Evolutionary conservation across 2,113 vertebrate genomes (phyloP), one percentile per base, ranked within the genome.

Genomic region (Vidua macroura): DNA sequence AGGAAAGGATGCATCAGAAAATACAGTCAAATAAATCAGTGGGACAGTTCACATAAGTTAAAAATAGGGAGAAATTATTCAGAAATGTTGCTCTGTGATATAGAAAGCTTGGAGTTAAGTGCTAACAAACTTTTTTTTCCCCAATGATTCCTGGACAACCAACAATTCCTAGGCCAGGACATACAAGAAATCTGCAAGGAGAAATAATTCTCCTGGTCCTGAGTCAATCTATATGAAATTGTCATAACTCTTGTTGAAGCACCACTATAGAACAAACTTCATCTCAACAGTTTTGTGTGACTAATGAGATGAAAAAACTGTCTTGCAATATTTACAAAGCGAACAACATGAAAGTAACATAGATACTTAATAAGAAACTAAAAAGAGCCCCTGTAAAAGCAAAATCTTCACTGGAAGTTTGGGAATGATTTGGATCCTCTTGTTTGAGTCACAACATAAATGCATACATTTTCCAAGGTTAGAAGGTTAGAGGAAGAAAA

Each of bases 161-260:
- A 28, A 7, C 33, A 46, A 52, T 81, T 85, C n/a, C 24, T 56
- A 20, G 25, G 16, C 10, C 11, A 81, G 70, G 11, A 6, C 11
- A 16, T 59, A 31, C 8, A 75, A 76, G 15, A 75, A 85, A 83
- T 13, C 15, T 25, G 19, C 0, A 3, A 56, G 21, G 19, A 55
- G 48, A 94, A 81, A 59, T 72, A 91, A 69, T 92, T 86, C 15
- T 80, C 3, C 25, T 74, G 7, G 5, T 52, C 31, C 19, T 75
- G 10, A 56, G 17, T 49, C 24, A 21, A 24, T 68, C 53, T 12
- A 3, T 27, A 44, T 15, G 7, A 70, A 81, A n/a, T 5, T 41
- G 9, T 51, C 5, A 28, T 27, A 43, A 3, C 1, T 83, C 6
- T 27, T 63, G 6, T 64, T 0, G 0, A 63, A 92, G 41, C 43